phyloP scores from a whole-genome alignment of 2,797 vertebrate species.

The Scomberomorus guttatus region DNA sequence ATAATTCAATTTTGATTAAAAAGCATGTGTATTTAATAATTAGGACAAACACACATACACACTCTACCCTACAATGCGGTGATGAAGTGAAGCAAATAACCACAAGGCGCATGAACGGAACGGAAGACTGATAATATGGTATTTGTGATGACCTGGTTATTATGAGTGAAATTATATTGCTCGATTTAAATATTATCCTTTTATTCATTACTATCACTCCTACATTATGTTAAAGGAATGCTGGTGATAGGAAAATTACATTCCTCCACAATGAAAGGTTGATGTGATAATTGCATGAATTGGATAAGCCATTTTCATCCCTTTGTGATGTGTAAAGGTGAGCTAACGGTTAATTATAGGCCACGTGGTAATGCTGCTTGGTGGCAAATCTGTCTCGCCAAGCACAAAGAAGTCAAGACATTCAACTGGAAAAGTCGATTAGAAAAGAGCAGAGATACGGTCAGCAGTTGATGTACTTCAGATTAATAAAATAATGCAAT shows the following conservation, averaged over 20 bases:
- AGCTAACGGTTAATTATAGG: conserved; percentile 62
- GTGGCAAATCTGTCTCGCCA: conserved; percentile 1
- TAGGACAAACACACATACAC: background rate
- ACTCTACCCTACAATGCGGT: background rate
- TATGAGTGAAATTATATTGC: conserved; percentile 30
- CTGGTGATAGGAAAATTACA: conserved; percentile 56
- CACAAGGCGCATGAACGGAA: conserved; percentile 7
- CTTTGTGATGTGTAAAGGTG: conserved; percentile 52
- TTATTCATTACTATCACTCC: conserved; percentile 24
- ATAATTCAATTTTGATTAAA: background rate
- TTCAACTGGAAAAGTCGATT: conserved; percentile 15
- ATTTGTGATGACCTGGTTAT: conserved; percentile 19
- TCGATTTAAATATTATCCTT: conserved; percentile 32
- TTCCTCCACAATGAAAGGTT: conserved; percentile 39
- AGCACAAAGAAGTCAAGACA: background rate
- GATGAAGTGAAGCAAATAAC: conserved; percentile 17
- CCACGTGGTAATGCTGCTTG: conserved; percentile 9
- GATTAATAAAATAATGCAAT: background rate
- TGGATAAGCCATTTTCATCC: conserved; percentile 40
- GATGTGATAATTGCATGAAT: conserved; percentile 49
- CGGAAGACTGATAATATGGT: conserved; percentile 4
- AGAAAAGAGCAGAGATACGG: background rate
- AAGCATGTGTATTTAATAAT: background rate
- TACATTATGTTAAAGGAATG: conserved; percentile 47
- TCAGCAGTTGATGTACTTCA: background rate